Evolutionary conservation across 2,797 vertebrate genomes (phyloP), one percentile per base, ranked within the genome.

Genomic region (Intellagama lesueurii): DNA sequence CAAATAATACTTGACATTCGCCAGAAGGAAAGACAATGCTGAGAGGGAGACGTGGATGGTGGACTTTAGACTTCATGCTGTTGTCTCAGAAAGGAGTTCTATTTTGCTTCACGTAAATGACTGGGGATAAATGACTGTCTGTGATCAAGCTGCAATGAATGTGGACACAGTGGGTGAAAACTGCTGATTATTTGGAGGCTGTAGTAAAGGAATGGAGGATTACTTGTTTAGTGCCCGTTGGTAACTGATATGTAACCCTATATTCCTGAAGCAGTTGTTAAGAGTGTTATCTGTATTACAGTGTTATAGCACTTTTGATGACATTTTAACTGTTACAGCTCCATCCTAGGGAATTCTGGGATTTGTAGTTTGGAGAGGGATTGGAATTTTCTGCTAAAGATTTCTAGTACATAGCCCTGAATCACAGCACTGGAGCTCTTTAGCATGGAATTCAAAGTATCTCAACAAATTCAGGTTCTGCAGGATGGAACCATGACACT

Each of bases 11-110:
- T 93, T 88, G 91, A 94, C 72, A 73, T 93, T 91, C 89, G 83
- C 93, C 94, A 94, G 94, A 93, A 97, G 94, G 95, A 95, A 96
- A 97, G 95, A 97, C 96, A 97, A 97, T 97, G 87, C 89, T 86
- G 76, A 83, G 70, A 64, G 70, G 92, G 81, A 79, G 89, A 88
- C 86, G 60, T 89, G 95, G 91, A 93, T 94, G 91, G 93, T 95
- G 85, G 90, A 84, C 90, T 94, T 92, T 80, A 79, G 88, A 85
- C 70, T 91, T 82, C 60, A 78, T 66, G 86, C 26, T 66, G n/a
- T 35, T 60, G 90, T 90, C 90, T 86, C 81, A 86, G 89, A 90
- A 82, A 82, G 11, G 72, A 66, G 26, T 12, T 49, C 52, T 19
- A 76, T 12, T 7, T 52, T 77, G 70, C 47, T 86, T n/a, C 84